These are phyloP conservation scores for Kuschelorhynchus macadamiae DNA, from an alignment of 2,888 invertebrate species.

Conservation along the genomic window DNA sequence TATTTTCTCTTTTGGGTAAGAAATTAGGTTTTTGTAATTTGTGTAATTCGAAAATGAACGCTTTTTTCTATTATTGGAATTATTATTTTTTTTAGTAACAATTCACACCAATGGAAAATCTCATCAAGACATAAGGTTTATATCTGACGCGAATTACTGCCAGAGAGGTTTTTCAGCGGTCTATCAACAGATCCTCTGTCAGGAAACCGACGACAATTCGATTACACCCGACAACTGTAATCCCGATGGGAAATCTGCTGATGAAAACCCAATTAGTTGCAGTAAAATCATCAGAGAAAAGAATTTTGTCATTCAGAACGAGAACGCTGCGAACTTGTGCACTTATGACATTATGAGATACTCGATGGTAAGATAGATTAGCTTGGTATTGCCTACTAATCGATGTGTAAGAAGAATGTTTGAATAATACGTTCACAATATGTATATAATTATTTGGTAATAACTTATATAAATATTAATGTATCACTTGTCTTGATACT, in stretches of 20 bases:
- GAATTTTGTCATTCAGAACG: conserved; percentile 59
- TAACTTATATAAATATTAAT: too few relatives aligned
- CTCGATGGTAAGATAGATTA: conserved; percentile 50
- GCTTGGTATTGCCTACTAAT: background rate
- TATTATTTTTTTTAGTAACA: conserved; percentile 54
- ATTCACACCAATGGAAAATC: conserved; percentile 53
- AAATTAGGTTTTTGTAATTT: too few relatives aligned
- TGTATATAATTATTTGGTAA: too few relatives aligned
- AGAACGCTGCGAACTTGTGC: conserved; percentile 28
- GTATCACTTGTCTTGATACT: too few relatives aligned
- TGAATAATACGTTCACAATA: too few relatives aligned
- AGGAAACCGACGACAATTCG: conserved; percentile 45
- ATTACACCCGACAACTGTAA: conserved; percentile 46
- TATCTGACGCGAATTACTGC: conserved; percentile 64
- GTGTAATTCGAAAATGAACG: too few relatives aligned
- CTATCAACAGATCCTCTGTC: conserved; percentile 67
- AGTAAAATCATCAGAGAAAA: conserved; percentile 56
- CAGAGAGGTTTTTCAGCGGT: conserved; percentile 68
- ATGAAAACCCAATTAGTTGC: conserved; percentile 49
- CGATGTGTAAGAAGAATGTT: too few relatives aligned
- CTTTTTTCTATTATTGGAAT: too few relatives aligned
- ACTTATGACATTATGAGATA: conserved; percentile 49
- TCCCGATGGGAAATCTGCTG: background rate
- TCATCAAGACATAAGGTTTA: conserved; percentile 65
- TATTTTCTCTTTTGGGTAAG: too few relatives aligned